A percentile compares a stretch with the other conserved stretches of the same genome.
These are phyloP conservation scores for Coilia nasus DNA, from an alignment of 2,797 vertebrate species.

Conservation along the genomic window DNA sequence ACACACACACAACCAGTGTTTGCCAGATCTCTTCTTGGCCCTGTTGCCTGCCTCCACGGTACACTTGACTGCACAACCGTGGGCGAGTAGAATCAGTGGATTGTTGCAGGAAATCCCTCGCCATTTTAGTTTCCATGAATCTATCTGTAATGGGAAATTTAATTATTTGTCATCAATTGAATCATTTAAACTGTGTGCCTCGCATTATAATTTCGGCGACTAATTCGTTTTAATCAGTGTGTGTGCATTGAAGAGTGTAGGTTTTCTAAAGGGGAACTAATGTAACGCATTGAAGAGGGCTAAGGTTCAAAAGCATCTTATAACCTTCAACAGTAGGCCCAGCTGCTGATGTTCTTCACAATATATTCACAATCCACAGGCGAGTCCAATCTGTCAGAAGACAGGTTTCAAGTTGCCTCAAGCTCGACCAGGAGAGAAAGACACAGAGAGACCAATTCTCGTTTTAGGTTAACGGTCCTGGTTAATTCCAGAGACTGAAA, in stretches of 20 bases:
- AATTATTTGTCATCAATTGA: background rate
- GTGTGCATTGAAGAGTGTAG: background rate
- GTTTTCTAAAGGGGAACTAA: background rate
- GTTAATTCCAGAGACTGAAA: background rate
- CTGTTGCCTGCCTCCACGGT: background rate
- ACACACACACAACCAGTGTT: background rate
- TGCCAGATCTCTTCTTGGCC: background rate
- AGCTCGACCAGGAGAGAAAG: background rate
- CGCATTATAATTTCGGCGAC: background rate
- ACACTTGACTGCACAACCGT: conserved; percentile 16
- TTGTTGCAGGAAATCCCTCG: conserved; percentile 13
- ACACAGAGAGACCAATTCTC: background rate
- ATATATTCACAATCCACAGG: background rate
- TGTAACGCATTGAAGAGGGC: background rate
- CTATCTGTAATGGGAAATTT: background rate
- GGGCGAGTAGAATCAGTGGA: conserved; percentile 8
- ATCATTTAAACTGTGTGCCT: background rate
- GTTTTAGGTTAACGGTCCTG: background rate
- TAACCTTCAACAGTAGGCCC: background rate
- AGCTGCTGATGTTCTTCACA: background rate
- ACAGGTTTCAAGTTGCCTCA: background rate
- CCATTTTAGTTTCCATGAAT: background rate
- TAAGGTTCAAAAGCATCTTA: background rate
- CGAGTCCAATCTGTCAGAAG: background rate
- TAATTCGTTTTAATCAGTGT: background rate